These are phyloP conservation scores for Passer montanus DNA, from an alignment of 2,113 vertebrate species.

Conservation along the genomic window DNA sequence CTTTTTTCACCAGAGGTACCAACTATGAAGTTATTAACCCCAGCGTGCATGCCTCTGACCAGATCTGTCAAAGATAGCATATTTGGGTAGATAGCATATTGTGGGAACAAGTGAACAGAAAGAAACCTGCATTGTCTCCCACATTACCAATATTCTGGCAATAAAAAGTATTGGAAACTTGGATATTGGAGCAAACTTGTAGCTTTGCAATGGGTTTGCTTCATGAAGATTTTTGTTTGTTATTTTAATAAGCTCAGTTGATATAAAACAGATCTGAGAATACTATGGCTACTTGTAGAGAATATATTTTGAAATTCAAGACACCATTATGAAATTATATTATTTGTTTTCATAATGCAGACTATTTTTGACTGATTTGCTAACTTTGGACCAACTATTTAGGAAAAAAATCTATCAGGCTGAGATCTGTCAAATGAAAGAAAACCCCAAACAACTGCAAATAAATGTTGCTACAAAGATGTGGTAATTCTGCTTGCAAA, in stretches of 20 bases:
- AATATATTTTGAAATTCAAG: background rate
- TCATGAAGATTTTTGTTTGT: background rate
- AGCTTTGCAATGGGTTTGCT: background rate
- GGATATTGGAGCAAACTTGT: background rate
- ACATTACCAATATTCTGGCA: background rate
- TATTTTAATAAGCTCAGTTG: background rate
- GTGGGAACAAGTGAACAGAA: background rate
- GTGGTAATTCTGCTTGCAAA: background rate
- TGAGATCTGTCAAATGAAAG: background rate
- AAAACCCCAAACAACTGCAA: background rate
- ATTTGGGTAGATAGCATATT: background rate
- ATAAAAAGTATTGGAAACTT: background rate
- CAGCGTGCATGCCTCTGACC: accelerated
- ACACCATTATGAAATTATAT: background rate
- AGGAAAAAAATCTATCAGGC: background rate
- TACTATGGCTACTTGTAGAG: background rate
- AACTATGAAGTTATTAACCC: background rate
- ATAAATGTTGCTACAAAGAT: background rate
- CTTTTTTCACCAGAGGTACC: background rate
- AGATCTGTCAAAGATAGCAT: background rate
- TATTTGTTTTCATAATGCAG: background rate
- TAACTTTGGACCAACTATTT: background rate
- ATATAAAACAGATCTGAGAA: background rate
- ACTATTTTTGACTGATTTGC: background rate
- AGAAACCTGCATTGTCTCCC: background rate